A percentile compares a stretch with the other conserved stretches of the same genome.
Evolutionary conservation across 1,140 invertebrate species (phyloP).

Genomic region (Dendrolimus kikuchii): DNA sequence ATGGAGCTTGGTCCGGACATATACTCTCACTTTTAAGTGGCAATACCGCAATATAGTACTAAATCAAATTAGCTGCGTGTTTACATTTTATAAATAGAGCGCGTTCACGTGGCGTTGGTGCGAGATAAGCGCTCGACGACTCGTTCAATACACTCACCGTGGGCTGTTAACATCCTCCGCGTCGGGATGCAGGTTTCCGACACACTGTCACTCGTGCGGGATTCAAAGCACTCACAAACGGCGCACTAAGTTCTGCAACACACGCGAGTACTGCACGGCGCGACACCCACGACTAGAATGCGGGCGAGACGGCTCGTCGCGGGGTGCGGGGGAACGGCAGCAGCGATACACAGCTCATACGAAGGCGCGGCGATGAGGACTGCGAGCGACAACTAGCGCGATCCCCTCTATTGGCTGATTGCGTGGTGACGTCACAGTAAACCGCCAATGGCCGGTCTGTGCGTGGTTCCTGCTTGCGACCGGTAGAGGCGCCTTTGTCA

Average conservation of each 20-base stretch:
- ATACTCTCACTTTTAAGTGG: conserved; percentile 43
- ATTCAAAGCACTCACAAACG: conserved; percentile 66
- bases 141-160: conserved; percentile 57
- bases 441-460: conserved; percentile 42
- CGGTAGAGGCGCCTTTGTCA: conserved; percentile 44
- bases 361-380: conserved; percentile 63
- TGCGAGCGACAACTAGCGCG: conserved; percentile 55
- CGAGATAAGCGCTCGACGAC: conserved; percentile 50
- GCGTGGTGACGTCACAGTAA: conserved; percentile 50
- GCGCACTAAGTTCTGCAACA: conserved; percentile 66
- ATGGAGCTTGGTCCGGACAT: conserved; percentile 26
- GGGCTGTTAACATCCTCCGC: conserved; percentile 70
- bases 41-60: conserved; percentile 42
- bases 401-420: conserved; percentile 51
- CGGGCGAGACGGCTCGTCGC: conserved; percentile 57
- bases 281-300: conserved; percentile 70
- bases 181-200: conserved; percentile 46
- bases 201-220: conserved; percentile 66
- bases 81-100: conserved; percentile 69
- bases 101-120: conserved; percentile 61
- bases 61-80: conserved; percentile 65
- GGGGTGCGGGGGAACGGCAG: conserved; percentile 42
- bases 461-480: conserved; percentile 26
- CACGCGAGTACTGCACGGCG: conserved; percentile 67
- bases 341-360: conserved; percentile 58